Conservation (phyloP, 2,113 vertebrate species). For the Machaerirhynchus nigripectus region DNA sequence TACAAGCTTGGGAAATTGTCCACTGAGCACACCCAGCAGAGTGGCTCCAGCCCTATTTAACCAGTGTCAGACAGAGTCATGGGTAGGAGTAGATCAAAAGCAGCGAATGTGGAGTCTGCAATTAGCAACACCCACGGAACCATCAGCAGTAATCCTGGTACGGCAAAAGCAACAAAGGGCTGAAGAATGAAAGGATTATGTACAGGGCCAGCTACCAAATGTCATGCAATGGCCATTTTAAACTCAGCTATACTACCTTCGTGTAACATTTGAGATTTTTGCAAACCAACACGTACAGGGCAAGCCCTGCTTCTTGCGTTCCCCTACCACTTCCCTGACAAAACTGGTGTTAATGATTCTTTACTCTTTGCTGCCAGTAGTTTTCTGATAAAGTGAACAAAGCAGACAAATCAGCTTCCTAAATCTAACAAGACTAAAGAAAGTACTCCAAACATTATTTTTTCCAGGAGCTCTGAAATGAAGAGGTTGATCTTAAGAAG, state of each 20-base stretch:
- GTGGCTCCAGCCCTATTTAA: constrained; percentile 23
- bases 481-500: constrained; percentile 3
- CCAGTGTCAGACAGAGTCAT: not conserved
- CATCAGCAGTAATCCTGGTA: not conserved
- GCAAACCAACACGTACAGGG: not conserved
- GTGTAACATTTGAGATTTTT: not conserved
- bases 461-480: not conserved
- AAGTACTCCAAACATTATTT: not conserved
- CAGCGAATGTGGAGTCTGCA: not conserved
- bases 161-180: not conserved
- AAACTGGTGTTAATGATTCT: not conserved
- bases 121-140: not conserved
- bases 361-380: not conserved
- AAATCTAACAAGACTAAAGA: not conserved
- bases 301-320: not conserved
- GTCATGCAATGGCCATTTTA: not conserved
- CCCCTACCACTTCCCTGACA: not conserved
- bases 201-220: not conserved
- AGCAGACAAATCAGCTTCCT: not conserved
- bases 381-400: not conserved
- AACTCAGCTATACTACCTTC: not conserved
- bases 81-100: not conserved
- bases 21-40: not conserved
- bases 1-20: not conserved
- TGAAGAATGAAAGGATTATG: not conserved